Base-by-base conservation (phyloP, 2,113 vertebrate genomes). In the Prolemur simus region DNA sequence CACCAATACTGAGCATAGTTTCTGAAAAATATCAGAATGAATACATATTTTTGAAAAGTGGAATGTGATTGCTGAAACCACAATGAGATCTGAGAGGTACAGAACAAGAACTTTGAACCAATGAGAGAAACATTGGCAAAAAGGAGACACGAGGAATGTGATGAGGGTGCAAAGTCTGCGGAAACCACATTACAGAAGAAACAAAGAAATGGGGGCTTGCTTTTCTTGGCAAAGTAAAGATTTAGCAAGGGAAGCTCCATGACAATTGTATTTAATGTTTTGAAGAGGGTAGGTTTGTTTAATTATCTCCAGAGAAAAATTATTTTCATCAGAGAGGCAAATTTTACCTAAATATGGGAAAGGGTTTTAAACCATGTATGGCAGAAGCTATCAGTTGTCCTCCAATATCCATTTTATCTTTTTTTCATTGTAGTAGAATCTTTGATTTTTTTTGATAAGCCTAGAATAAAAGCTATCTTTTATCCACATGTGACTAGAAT, bases 251-350 rank as follows among this genome's bases (percentile, higher is more conserved):
- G 63, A 96, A 54, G 11, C 20, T 77, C 49, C 4, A 18, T 52
- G 71, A 56, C 5, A 73, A 20, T 90, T 86, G 34, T 56, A 60
- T 86, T 96, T 96, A 74, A 23, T 56, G 47, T 93, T 95, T 58
- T 84, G 82, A 91, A 64, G 37, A 88, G 8, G 0, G 4, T 73
- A 56, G n/a, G 27, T 66, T 69, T 86, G 54, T 94, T 81, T 87
- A 64, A 78, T 97, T 87, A n/a, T 78, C 47, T 63, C 42, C 18
- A 54, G 37, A 93, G 49, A 85, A 94, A 85, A 92, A 77, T 95
- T 76, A 87, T 82, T 95, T 96, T 86, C 42, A 85, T 69, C 64
- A 90, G 39, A 76, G 25, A 82, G 58, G 25, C 23, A 86, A n/a
- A 87, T 69, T 63, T 89, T 56, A 69, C 37, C 56, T 63, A 97